Conservation (phyloP, 2,113 vertebrate species). For the Rhineura floridana region DNA sequence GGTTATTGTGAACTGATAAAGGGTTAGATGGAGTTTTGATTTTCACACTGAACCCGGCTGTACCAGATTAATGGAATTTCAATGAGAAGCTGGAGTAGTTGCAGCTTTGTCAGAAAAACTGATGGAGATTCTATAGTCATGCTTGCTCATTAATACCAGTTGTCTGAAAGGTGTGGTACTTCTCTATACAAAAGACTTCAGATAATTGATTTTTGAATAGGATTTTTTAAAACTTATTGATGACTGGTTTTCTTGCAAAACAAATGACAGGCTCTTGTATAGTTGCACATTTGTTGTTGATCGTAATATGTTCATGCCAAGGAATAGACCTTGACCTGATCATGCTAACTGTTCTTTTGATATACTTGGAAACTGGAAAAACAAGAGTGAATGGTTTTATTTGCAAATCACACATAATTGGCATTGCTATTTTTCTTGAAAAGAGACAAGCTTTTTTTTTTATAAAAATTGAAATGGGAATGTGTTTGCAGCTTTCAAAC, state of each 20-base stretch:
- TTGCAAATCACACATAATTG: background rate
- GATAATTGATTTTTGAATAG: conserved; percentile 83
- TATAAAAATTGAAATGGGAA: background rate
- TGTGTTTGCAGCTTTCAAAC: background rate
- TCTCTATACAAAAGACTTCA: conserved; percentile 81
- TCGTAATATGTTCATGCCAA: conserved; percentile 30
- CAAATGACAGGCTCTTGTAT: conserved; percentile 73
- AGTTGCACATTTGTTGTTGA: conserved; percentile 37
- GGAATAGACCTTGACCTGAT: conserved; percentile 48
- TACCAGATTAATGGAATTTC: conserved; percentile 87
- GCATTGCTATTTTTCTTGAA: background rate
- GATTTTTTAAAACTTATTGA: conserved; percentile 76
- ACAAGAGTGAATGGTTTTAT: background rate
- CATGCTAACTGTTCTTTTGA: background rate
- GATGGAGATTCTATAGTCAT: conserved; percentile 85
- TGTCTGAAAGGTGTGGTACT: conserved; percentile 83
- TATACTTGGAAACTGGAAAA: background rate
- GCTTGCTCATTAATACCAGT: conserved; percentile 84
- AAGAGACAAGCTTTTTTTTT: background rate
- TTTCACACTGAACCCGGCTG: conserved; percentile 82
- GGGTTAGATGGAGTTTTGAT: conserved; percentile 86
- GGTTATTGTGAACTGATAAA: conserved; percentile 88
- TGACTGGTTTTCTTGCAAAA: conserved; percentile 74
- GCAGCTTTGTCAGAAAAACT: conserved; percentile 86
- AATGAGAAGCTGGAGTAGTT: conserved; percentile 82